Percentiles rank a stretch among this genome's conserved stretches.
Evolutionary conservation across 2,797 vertebrate species (phyloP).

Genomic region (Odontamblyopus rebecca): DNA sequence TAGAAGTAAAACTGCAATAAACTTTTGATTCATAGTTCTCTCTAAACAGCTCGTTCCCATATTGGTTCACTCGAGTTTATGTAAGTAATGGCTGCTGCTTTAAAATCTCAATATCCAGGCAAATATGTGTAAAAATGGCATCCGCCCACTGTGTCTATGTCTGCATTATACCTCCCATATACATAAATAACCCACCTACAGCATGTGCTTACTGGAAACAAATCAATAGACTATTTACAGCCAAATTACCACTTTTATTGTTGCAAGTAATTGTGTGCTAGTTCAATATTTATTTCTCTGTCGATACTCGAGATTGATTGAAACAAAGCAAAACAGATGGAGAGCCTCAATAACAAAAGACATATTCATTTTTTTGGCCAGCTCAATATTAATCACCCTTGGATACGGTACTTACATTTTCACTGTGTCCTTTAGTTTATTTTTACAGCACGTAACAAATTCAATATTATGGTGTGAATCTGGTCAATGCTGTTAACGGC

Average conservation of each 20-base stretch:
- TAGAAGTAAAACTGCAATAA: too few relatives aligned
- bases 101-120: conserved; percentile 19
- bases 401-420: conserved; percentile 30
- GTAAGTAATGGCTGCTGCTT: conserved; percentile 21
- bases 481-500: conserved; percentile 1
- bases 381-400: conserved; percentile 27
- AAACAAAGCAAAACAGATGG: conserved; percentile 27
- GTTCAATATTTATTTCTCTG: conserved; percentile 52
- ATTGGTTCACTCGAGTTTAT: not conserved
- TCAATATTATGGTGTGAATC: conserved; percentile 11
- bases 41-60: not conserved
- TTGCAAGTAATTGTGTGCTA: conserved; percentile 53
- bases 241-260: conserved; percentile 58
- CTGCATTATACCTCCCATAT: conserved; percentile 18
- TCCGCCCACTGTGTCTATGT: conserved; percentile 26
- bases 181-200: conserved; percentile 46
- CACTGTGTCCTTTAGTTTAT: conserved; percentile 26
- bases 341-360: conserved; percentile 34
- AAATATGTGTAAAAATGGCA: conserved; percentile 24
- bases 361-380: conserved; percentile 29
- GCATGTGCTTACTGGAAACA: conserved; percentile 24
- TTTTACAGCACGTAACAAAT: conserved; percentile 26
- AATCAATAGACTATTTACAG: conserved; percentile 61
- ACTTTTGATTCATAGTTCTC: too few relatives aligned
- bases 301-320: conserved; percentile 51